Evolutionary conservation across 2,113 vertebrate genomes (phyloP), one percentile per base, ranked within the genome.

Genomic region (Crotalus tigris): DNA sequence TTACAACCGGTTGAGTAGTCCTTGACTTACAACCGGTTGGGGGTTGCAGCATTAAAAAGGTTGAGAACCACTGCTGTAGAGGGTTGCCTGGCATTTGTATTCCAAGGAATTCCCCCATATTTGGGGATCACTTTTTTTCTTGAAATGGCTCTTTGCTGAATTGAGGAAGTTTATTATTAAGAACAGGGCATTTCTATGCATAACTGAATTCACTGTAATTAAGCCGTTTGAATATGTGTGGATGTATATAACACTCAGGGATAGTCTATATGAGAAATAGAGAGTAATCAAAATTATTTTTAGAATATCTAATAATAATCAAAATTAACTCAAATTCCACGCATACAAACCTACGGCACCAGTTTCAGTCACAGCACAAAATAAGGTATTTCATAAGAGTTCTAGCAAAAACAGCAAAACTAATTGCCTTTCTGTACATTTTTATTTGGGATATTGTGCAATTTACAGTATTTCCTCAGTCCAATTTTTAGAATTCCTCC

Each of bases 401-500:
- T 57, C 15, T 93, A 61, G 5, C 92, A 91, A 44, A 92, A 64
- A 87, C 19, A 91, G 0, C 58, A 15, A 93, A 4, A 4, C 24
- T 55, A 88, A 44, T 58, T n/a, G 85, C 4, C 46, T 61, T 69
- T 93, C 39, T 33, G 10, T 92, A 92, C 29, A 92, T 57, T 49
- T 24, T 58, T 92, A 58, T 69, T 96, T 92, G 93, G 58, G 94
- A 88, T 49, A 81, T 61, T 54, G 1, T 46, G 8, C 55, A 81
- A 51, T 90, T 86, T 17, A 44, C 33, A 44, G 75, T 81, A 81
- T 81, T 81, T 81, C 75, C 75, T 81, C 7, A 21, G 8, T 69
- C 92, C 15, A 87, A 33, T 46, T 12, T 0, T 1, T 15, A 88
- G 49, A 23, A 55, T 88, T 39, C 1, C 0, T 7, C 2, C 0